Evolutionary conservation across 1,140 invertebrate genomes (phyloP).

Genomic region (Caenorhabditis tropicalis): DNA sequence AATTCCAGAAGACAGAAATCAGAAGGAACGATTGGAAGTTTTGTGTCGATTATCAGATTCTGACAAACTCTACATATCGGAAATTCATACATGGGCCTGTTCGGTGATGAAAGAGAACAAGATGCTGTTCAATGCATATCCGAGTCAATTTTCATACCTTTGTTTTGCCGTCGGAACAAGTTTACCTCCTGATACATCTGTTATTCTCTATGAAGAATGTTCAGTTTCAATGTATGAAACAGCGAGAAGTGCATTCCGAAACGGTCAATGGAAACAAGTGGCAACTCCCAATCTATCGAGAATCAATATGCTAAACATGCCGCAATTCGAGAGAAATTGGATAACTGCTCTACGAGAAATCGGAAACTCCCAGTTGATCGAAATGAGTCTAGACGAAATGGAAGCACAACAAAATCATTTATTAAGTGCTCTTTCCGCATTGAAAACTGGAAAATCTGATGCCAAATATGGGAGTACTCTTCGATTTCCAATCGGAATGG

Average conservation of each 20-base stretch:
- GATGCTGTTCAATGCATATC: not conserved
- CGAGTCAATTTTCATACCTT: constrained; percentile 17
- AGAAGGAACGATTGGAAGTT: not conserved
- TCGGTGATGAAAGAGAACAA: not conserved
- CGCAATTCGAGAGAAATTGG: constrained; percentile 11
- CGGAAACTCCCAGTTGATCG: not conserved
- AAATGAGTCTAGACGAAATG: not conserved
- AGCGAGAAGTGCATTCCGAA: constrained; percentile 13
- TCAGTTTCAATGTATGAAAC: not conserved
- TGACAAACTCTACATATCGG: constrained; percentile 18
- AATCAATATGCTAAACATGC: not conserved
- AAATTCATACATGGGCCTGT: constrained; percentile 26
- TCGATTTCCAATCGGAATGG: constrained; percentile 34
- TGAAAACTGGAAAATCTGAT: not conserved
- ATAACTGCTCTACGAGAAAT: constrained; percentile 13
- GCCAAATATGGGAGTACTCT: not conserved
- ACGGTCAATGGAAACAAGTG: constrained; percentile 6
- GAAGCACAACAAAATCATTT: not conserved
- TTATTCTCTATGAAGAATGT: not conserved
- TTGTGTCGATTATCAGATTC: not conserved
- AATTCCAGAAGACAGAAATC: not conserved
- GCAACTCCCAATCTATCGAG: not conserved
- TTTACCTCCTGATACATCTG: not conserved
- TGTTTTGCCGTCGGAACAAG: not conserved
- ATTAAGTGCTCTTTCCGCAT: not conserved